These are phyloP conservation scores for Paramormyrops hopkinsi DNA, from an alignment of 2,797 vertebrate species.

Conservation along the genomic window DNA sequence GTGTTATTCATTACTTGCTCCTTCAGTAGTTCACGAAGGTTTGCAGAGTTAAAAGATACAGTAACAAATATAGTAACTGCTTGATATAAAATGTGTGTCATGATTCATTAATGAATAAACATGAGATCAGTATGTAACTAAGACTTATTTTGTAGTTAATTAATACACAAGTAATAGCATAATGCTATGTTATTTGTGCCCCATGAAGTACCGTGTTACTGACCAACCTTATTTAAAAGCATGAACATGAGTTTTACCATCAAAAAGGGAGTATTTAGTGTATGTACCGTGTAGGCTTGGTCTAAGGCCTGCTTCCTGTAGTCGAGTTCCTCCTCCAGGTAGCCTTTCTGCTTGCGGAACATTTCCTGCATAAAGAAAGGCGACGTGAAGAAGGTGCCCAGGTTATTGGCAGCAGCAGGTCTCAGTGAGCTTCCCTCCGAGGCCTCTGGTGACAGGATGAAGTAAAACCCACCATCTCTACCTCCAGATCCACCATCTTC, in stretches of 20 bases:
- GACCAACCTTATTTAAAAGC: not conserved
- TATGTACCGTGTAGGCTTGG: constrained; percentile 89
- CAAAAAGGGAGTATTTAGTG: not conserved
- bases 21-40: not conserved
- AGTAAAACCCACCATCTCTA: constrained; percentile 77
- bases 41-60: not conserved
- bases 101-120: not conserved
- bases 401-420: not conserved
- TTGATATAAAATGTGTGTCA: not conserved
- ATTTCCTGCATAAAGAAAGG: constrained; percentile 69
- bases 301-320: constrained; percentile 96
- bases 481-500: constrained; percentile 96
- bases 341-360: constrained; percentile 98
- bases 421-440: not conserved
- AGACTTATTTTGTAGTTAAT: not conserved
- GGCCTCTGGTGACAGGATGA: not conserved
- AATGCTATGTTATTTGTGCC: not conserved
- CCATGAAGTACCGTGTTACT: not conserved
- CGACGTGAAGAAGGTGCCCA: not conserved
- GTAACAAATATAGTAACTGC: not conserved
- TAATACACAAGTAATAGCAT: not conserved
- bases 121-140: not conserved
- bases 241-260: not conserved
- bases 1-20: not conserved
- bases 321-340: constrained; percentile 94